Evolutionary conservation across 2,888 invertebrate species (phyloP).

Genomic region (Callyntrura guangdongensis): DNA sequence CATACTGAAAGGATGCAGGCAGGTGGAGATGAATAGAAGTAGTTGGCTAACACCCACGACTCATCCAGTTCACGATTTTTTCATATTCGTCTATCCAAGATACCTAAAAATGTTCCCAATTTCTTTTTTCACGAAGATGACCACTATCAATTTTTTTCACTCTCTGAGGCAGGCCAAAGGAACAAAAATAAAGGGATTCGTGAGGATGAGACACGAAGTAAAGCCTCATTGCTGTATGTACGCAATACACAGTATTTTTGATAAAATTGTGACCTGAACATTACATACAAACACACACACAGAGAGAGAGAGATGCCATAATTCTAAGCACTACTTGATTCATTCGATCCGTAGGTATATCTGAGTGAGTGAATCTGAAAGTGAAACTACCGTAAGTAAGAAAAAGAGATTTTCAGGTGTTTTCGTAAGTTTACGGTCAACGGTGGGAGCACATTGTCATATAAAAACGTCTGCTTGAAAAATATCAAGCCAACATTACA

Average conservation of each 20-base stretch:
- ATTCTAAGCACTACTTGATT: neutral
- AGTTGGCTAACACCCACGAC: conserved; percentile 45
- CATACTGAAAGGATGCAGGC: neutral
- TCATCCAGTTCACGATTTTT: conserved; percentile 51
- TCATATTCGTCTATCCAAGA: neutral
- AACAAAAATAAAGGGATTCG: conserved; percentile 39
- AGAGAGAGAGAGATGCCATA: neutral
- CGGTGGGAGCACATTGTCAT: neutral
- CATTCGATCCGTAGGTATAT: neutral
- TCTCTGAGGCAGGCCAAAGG: conserved; percentile 14
- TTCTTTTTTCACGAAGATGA: neutral
- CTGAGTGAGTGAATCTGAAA: neutral
- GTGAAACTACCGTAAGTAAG: conserved; percentile 2
- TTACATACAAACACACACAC: no score
- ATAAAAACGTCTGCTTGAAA: neutral
- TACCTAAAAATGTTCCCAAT: neutral
- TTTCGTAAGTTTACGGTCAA: neutral
- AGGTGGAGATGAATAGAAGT: conserved; percentile 21
- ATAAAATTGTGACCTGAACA: conserved; percentile 19
- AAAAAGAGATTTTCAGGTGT: conserved; percentile 4
- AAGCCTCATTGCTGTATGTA: neutral
- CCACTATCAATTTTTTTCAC: conserved; percentile 10
- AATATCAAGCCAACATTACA: neutral
- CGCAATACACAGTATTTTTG: neutral
- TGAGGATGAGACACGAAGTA: conserved; percentile 34